A percentile compares a stretch with the other conserved stretches of the same genome.
These are phyloP conservation scores for Alloplasta piceator DNA, from an alignment of 2,888 invertebrate genomes.

Conservation along the genomic window DNA sequence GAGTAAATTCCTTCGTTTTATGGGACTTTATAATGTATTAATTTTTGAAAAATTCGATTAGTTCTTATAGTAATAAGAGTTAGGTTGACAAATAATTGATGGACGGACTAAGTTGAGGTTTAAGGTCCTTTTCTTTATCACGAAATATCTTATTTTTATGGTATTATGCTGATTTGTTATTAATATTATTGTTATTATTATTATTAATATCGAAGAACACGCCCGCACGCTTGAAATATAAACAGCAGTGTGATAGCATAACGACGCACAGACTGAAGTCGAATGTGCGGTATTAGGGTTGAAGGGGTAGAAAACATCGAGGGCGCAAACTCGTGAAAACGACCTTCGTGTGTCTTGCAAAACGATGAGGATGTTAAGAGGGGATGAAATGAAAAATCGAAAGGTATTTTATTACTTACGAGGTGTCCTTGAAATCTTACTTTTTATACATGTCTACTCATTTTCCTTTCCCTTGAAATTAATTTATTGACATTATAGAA, in stretches of 20 bases:
- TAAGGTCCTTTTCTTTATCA: background rate
- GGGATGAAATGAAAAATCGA: background rate
- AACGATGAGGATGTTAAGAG: conserved; percentile 1
- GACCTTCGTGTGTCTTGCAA: conserved; percentile 11
- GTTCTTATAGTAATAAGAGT: background rate
- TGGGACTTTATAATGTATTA: background rate
- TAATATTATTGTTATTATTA: background rate
- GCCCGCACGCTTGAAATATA: conserved; percentile 4
- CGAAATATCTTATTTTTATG: background rate
- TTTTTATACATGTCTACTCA: too few relatives aligned
- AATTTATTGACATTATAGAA: background rate
- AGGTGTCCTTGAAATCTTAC: background rate
- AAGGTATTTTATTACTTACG: background rate
- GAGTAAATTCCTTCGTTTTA: background rate
- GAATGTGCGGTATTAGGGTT: background rate
- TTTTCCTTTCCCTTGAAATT: too few relatives aligned
- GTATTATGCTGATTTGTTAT: background rate
- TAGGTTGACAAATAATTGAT: background rate
- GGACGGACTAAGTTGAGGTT: background rate
- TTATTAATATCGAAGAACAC: background rate
- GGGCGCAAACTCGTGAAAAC: conserved; percentile 54
- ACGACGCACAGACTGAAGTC: conserved; percentile 10
- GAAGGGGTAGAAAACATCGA: conserved; percentile 41
- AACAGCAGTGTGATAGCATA: conserved; percentile 32
- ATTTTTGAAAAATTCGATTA: background rate